Evolutionary conservation across 2,888 invertebrate genomes (phyloP), one percentile per base, ranked within the genome.

Genomic region (Acrocyrtus sp.): DNA sequence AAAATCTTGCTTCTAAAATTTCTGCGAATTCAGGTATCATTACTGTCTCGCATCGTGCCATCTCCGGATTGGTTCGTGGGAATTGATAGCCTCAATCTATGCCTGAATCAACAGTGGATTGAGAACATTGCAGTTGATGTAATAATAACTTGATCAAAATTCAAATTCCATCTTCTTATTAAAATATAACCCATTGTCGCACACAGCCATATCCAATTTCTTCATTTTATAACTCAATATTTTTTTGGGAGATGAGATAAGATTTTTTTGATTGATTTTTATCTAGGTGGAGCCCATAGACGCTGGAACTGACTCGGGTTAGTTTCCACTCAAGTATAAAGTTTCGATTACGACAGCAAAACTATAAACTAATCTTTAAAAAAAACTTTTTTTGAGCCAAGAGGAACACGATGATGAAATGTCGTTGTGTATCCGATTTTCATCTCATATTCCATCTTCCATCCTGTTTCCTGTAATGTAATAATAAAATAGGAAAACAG

Each of bases 1-100:
- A 15, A 43, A n/a, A 51, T 53, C 24, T 19, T 51, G 47, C 10
- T 41, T 21, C 43, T 61, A 26, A n/a, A 19, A 2, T 56, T 43
- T 51, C 22, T 51, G 24, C 12, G 8, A 4, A 21, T 26, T 8
- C 10, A 21, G 90, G 85, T 90, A 8, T 90, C 90, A 0, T 80
- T 89, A 10, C 85, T 89, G 39, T 84, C 86, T 53, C 87, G 87
- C 41, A 85, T 90, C 68, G 85, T 88, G n/a, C 90, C 90, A 0
- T 90, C 90, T 22, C 90, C 90, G 0, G 90, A 90, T 80, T 75
- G 90, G 90, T 90, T 90, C 81, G 84, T 90, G 0, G 90, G 90
- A 12, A 85, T 90, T 4, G 88, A 89, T 83, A 86, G 87, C 72
- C 82, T 89, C 3, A 86, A 89, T 72, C 85, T 90, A 0, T 90